These are phyloP conservation scores for Potorous gilbertii DNA, from an alignment of 2,797 vertebrate genomes.

Conservation along the genomic window DNA sequence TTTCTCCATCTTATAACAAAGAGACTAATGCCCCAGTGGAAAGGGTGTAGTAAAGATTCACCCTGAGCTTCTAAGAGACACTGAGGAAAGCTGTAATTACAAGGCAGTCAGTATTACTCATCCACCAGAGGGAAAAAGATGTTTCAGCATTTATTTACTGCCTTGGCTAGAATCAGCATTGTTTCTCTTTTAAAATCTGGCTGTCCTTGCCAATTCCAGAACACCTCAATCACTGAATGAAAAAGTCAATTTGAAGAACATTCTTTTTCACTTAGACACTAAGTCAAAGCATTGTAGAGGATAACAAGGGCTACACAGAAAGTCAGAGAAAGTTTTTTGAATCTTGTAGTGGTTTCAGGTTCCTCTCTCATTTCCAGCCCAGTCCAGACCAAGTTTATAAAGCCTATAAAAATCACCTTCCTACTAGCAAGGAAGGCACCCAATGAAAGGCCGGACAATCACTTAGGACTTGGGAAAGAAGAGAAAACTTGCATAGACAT, in stretches of 20 bases:
- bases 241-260: background rate
- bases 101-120: background rate
- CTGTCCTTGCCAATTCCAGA: background rate
- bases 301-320: background rate
- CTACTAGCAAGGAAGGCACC: background rate
- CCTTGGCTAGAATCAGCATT: background rate
- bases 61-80: background rate
- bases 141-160: background rate
- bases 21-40: background rate
- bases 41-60: background rate
- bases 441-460: background rate
- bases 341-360: background rate
- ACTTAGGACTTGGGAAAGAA: background rate
- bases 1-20: background rate
- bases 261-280: background rate
- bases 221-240: background rate
- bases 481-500: background rate
- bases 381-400: background rate
- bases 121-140: background rate
- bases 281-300: background rate
- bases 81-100: background rate
- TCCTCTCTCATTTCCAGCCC: background rate
- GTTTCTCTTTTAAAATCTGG: background rate
- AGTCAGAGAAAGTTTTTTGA: background rate
- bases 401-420: background rate